These are phyloP conservation scores for Natator depressus DNA, from an alignment of 2,113 vertebrate genomes.

Conservation along the genomic window DNA sequence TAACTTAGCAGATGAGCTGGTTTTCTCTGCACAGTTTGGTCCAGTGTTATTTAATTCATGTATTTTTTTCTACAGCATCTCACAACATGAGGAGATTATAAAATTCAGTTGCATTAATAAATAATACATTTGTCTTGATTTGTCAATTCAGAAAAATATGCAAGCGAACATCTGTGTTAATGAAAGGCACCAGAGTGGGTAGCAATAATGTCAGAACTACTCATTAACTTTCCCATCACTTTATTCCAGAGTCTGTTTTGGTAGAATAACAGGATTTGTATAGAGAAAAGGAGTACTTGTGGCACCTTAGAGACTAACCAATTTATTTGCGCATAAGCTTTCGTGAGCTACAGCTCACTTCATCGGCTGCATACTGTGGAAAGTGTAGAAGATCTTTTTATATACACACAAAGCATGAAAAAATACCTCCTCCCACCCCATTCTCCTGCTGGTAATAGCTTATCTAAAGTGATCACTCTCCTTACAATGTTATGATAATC, in stretches of 20 bases:
- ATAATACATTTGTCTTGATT: not conserved
- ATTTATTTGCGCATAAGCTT: no score
- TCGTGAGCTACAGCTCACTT: no score
- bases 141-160: not conserved
- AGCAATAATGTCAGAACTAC: conserved; percentile 55
- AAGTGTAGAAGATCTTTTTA: no score
- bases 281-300: no score
- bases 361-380: no score
- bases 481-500: no score
- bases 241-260: conserved; percentile 38
- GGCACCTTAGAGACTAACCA: no score
- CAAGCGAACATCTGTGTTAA: conserved; percentile 4
- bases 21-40: not conserved
- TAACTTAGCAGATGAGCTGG: not conserved
- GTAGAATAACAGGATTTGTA: conserved; percentile 47
- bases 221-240: conserved; percentile 49
- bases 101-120: not conserved
- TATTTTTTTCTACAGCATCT: not conserved
- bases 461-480: no score
- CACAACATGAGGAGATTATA: not conserved
- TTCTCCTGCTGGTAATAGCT: no score
- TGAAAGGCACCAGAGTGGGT: not conserved
- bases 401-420: no score
- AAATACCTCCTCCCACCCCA: no score
- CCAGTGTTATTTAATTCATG: not conserved